Conservation (phyloP, 30 jellyfish, hydroid and myxozoan genomes). For the Aurelia aurita complex sp. Pacific region DNA sequence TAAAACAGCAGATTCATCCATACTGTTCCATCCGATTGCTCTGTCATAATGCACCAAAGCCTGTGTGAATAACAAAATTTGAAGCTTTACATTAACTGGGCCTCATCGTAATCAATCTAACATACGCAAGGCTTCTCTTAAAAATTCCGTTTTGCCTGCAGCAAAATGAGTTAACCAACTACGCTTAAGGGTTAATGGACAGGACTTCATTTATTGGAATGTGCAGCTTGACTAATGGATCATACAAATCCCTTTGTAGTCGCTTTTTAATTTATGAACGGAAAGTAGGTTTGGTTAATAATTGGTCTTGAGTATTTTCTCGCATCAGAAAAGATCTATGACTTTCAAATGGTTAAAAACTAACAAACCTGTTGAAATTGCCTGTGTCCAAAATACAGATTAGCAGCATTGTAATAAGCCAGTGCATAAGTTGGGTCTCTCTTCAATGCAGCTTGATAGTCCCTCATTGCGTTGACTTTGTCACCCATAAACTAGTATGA, state of each 20-base stretch:
- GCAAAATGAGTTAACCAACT: too few relatives aligned
- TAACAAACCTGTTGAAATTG: conserved; percentile 81
- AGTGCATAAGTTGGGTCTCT: conserved; percentile 80
- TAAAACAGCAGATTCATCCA: conserved; percentile 65
- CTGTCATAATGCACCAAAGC: conserved; percentile 78
- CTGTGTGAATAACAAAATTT: conserved; percentile 8
- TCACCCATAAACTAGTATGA: conserved; percentile 75
- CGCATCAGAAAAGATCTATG: too few relatives aligned
- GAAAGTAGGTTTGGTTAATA: too few relatives aligned
- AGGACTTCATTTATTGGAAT: too few relatives aligned
- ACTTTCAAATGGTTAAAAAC: too few relatives aligned
- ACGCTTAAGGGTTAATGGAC: too few relatives aligned
- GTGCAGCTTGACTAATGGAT: too few relatives aligned
- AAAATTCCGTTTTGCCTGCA: too few relatives aligned
- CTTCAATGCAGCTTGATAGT: conserved; percentile 79
- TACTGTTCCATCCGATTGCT: conserved; percentile 75
- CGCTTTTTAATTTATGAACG: too few relatives aligned
- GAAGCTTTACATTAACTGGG: neutral
- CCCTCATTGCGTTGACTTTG: conserved; percentile 85
- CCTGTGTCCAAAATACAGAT: conserved; percentile 72
- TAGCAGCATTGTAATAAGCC: conserved; percentile 93
- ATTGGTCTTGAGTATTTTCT: too few relatives aligned
- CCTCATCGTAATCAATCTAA: neutral
- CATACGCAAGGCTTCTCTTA: too few relatives aligned
- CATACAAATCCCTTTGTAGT: too few relatives aligned